Conservation (phyloP, 2,797 vertebrate species). For the Scomberomorus guttatus region DNA sequence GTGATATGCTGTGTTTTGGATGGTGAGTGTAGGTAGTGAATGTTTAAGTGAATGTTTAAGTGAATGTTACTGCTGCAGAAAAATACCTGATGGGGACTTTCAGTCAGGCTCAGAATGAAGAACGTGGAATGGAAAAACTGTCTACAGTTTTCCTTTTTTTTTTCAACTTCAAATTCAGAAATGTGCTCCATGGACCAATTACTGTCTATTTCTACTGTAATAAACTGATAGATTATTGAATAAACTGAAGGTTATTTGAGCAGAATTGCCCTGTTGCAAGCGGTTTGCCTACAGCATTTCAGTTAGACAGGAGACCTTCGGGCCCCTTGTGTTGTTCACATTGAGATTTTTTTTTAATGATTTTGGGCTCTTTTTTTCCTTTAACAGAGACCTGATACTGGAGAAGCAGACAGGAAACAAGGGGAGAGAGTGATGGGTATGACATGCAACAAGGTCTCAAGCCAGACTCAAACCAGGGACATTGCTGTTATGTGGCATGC, state of each 20-base stretch:
- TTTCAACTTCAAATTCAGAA: conserved; percentile 6
- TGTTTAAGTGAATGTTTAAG: too few species aligned
- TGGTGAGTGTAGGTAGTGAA: conserved; percentile 35
- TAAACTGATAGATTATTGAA: conserved; percentile 60
- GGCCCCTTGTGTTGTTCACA: conserved; percentile 10
- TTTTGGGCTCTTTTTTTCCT: background rate
- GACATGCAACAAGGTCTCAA: too few species aligned
- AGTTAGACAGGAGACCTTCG: conserved; percentile 20
- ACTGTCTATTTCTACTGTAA: conserved; percentile 48
- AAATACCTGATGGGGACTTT: conserved; percentile 38
- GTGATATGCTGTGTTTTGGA: conserved; percentile 38
- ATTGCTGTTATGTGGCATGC: too few species aligned
- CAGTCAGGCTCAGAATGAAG: conserved; percentile 27
- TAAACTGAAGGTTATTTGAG: conserved; percentile 58
- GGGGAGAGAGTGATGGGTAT: background rate
- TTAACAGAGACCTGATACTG: too few species aligned
- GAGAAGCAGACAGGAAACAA: background rate
- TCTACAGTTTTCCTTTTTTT: conserved; percentile 24
- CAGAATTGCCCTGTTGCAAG: conserved; percentile 54
- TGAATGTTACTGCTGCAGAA: conserved; percentile 46
- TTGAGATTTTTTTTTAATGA: background rate
- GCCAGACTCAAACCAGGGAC: too few species aligned
- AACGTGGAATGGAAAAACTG: conserved; percentile 2
- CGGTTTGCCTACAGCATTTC: conserved; percentile 30
- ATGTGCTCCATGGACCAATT: conserved; percentile 55